Evolutionary conservation across 2,113 vertebrate genomes (phyloP), one percentile per base, ranked within the genome.

Genomic region (Cinclus mexicanus): DNA sequence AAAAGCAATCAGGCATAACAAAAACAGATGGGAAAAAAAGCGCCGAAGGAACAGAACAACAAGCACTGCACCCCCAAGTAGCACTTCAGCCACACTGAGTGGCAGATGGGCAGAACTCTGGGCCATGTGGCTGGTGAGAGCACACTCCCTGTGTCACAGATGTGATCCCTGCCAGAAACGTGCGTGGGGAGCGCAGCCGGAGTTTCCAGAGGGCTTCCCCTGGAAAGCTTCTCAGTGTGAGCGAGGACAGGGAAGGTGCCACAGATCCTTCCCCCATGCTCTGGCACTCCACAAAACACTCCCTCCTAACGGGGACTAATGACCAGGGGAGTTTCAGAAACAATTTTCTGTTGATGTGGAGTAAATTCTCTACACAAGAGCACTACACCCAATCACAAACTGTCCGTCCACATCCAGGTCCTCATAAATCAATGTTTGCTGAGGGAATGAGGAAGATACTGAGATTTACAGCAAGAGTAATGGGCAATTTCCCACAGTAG

Each of bases 301-400:
- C 83, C 90, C 97, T 97, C 90, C 97, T 97, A 98, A 98, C 93
- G 0, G 97, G 97, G 98, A 98, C 98, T 97, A 98, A 98, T 71
- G 96, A 96, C 97, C 88, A 47, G 57, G 81, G 95, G 95, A 97
- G 97, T 96, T 98, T 97, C 97, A 93, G 97, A 97, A 98, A 98
- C 98, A 98, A 98, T 98, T 98, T 98, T 97, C 97, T 97, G 98
- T 98, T 97, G 98, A 98, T 98, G 97, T 96, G 97, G 96, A 98
- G 98, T 98, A 98, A 98, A 98, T 98, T 98, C 97, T 94, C 96
- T 96, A 88, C 74, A 68, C 85, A 96, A 95, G 93, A 98, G 97
- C 98, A 97, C 97, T 90, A 95, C 96, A 97, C 95, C 97, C 98
- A 98, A 98, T 98, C 98, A 98, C 97, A 90, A 96, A 96, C 98